phyloP scores from a whole-genome alignment of 2,113 vertebrate genomes.

The Gadus macrocephalus region DNA sequence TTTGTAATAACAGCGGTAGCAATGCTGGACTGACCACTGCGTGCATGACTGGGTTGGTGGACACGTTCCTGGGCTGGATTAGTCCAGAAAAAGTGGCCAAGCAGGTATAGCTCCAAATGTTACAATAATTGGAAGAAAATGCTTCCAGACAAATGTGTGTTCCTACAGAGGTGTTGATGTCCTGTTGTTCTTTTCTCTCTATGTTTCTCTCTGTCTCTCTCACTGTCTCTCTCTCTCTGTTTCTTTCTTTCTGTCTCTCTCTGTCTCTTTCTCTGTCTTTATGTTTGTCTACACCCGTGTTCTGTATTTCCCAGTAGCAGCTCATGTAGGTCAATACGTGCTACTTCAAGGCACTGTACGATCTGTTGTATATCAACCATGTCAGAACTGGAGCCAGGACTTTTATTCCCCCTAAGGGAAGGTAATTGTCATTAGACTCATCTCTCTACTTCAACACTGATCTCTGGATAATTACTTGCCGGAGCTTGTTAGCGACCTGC shows the following conservation, averaged over 20 bases:
- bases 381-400: conserved; percentile 20
- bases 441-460: conserved; percentile 20
- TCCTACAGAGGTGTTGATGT: no score
- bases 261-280: not conserved
- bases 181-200: not conserved
- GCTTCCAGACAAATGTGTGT: no score
- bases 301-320: no score
- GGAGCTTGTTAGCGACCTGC: conserved; percentile 9
- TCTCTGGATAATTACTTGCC: conserved; percentile 31
- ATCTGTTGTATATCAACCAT: conserved; percentile 18
- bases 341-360: no score
- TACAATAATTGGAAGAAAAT: no score
- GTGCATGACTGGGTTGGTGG: conserved; percentile 38
- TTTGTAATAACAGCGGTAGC: conserved; percentile 51
- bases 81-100: conserved; percentile 48
- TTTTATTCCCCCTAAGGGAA: conserved; percentile 2
- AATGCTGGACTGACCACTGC: conserved; percentile 23
- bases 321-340: not conserved
- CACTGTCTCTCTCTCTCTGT: not conserved
- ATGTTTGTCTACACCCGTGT: not conserved
- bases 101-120: conserved; percentile 53
- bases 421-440: conserved; percentile 37
- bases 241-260: not conserved
- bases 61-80: conserved; percentile 53
- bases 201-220: not conserved